Percentiles rank a stretch among this genome's conserved stretches.
phyloP scores from a whole-genome alignment of 2,797 vertebrate genomes.

The Notoglanidium macrostoma region DNA sequence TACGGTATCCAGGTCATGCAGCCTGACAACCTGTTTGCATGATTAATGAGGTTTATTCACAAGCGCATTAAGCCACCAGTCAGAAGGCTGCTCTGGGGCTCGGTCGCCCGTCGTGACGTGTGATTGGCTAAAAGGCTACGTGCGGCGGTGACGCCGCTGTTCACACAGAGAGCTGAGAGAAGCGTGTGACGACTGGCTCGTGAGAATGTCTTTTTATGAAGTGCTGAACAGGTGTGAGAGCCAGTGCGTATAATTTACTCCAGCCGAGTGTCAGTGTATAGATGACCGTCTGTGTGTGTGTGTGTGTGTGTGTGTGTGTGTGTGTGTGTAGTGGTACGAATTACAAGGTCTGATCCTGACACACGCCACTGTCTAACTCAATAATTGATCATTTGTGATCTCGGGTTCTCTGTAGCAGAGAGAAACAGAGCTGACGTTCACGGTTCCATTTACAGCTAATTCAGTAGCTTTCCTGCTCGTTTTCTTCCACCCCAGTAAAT shows the following conservation, averaged over 20 bases:
- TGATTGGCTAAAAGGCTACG: conserved; percentile 22
- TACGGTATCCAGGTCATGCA: conserved; percentile 17
- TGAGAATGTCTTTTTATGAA: conserved; percentile 13
- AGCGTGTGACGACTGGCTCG: neutral
- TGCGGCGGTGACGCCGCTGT: conserved; percentile 4
- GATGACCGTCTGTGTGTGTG: conserved; percentile 1
- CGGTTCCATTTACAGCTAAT: neutral
- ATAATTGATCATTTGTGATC: conserved; percentile 24
- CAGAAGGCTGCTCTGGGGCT: neutral
- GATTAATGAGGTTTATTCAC: conserved; percentile 52
- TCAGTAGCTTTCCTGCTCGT: neutral
- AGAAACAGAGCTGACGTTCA: neutral
- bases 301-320: conserved; percentile 29
- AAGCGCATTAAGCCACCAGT: conserved; percentile 31
- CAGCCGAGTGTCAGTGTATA: neutral
- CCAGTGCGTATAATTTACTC: neutral
- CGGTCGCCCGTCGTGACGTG: neutral
- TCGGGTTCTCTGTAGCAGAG: conserved; percentile 5
- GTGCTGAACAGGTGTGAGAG: conserved; percentile 16
- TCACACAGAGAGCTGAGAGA: neutral
- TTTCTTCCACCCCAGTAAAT: too few species aligned
- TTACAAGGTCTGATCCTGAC: conserved; percentile 6
- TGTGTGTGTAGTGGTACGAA: conserved; percentile 1
- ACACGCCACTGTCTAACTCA: conserved; percentile 25
- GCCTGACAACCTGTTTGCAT: conserved; percentile 41